A percentile compares a stretch with the other conserved stretches of the same genome.
These are phyloP conservation scores for Synanthedon formicaeformis DNA, from an alignment of 2,888 invertebrate species.

Conservation along the genomic window DNA sequence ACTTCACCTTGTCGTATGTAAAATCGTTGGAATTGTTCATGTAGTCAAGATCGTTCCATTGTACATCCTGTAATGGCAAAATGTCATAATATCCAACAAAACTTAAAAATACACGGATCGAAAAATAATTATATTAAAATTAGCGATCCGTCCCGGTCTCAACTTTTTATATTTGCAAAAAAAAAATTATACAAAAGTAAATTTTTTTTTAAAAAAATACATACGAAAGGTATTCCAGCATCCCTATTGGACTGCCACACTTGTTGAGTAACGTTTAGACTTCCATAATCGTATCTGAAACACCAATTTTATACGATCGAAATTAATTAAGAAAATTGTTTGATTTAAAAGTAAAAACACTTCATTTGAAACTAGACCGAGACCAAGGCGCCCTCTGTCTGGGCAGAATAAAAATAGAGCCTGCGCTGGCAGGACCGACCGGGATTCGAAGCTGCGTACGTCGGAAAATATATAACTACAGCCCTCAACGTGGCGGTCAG, in stretches of 20 bases:
- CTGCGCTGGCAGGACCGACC: no score
- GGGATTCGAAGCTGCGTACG: no score
- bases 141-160: no score
- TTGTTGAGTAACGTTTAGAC: constrained; percentile 72
- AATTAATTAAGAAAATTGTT: not conserved
- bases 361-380: no score
- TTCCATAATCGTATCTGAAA: constrained; percentile 74
- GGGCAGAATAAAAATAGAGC: no score
- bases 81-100: not conserved
- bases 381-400: no score
- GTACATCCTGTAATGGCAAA: constrained; percentile 71
- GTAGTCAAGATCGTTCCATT: constrained; percentile 90
- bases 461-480: no score
- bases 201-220: constrained; percentile 14
- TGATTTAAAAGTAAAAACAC: no score
- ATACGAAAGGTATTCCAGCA: constrained; percentile 83
- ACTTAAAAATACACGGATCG: not conserved
- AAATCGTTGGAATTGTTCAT: constrained; percentile 85
- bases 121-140: not conserved
- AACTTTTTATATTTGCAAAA: not conserved
- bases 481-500: no score
- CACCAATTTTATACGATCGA: not conserved
- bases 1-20: constrained; percentile 76
- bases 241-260: constrained; percentile 77
- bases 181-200: not conserved